Conservation (phyloP, 2,888 invertebrate species). For the Sphinx pinastri region DNA sequence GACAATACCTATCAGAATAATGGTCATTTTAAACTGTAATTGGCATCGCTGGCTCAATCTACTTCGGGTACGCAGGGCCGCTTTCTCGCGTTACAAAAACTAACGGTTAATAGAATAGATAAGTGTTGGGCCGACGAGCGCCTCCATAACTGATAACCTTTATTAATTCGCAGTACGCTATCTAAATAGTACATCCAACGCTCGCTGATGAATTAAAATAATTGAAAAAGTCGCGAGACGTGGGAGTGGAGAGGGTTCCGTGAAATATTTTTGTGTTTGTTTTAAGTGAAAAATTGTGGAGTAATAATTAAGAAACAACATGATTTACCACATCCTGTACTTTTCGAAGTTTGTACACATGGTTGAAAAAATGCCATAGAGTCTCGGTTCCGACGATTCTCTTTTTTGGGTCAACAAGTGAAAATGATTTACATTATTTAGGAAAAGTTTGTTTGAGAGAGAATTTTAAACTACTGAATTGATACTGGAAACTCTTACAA, state of each 20-base stretch:
- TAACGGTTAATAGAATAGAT: conserved; percentile 27
- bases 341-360: too few relatives aligned
- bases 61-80: neutral
- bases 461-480: too few relatives aligned
- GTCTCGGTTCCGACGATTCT: too few relatives aligned
- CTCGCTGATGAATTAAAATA: conserved; percentile 16
- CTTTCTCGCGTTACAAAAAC: conserved; percentile 21
- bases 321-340: too few relatives aligned
- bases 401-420: too few relatives aligned
- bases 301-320: too few relatives aligned
- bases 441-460: too few relatives aligned
- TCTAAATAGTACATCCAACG: conserved; percentile 28
- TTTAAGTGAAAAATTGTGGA: neutral
- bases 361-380: too few relatives aligned
- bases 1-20: neutral
- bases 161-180: conserved; percentile 28
- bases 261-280: neutral
- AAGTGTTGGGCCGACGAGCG: conserved; percentile 16
- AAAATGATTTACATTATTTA: too few relatives aligned
- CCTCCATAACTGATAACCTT: conserved; percentile 23
- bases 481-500: too few relatives aligned
- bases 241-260: neutral
- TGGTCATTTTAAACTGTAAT: neutral
- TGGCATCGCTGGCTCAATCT: too few relatives aligned
- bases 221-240: conserved; percentile 3